phyloP scores from a whole-genome alignment of 2,888 invertebrate genomes.

The Anorthoa munda region DNA sequence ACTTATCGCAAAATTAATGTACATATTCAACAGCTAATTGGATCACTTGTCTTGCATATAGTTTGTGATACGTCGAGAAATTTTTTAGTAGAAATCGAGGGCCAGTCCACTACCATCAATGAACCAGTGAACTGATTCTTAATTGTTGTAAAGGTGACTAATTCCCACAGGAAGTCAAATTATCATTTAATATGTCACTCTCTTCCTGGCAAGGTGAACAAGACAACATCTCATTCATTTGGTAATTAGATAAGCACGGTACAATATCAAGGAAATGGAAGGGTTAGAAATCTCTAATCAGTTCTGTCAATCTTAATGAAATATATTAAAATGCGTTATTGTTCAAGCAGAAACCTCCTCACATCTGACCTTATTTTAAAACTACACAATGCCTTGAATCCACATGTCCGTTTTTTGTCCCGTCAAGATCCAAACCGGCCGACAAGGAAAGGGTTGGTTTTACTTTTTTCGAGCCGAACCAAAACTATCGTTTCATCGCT shows the following conservation, averaged over 20 bases:
- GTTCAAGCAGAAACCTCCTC: slow-evolving; percentile 86
- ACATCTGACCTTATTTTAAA: slow-evolving; percentile 83
- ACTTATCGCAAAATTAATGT: not conserved
- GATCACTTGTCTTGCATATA: not conserved
- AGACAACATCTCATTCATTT: slow-evolving; percentile 57
- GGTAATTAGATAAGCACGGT: slow-evolving; percentile 61
- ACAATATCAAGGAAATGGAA: slow-evolving; percentile 73
- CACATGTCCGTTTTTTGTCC: slow-evolving; percentile 85
- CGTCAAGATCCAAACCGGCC: slow-evolving; percentile 82
- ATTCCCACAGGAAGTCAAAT: slow-evolving; percentile 46
- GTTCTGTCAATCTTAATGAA: slow-evolving; percentile 89
- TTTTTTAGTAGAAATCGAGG: not conserved
- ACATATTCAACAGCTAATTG: not conserved
- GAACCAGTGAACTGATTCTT: slow-evolving; percentile 8
- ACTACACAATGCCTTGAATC: slow-evolving; percentile 83
- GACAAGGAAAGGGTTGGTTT: slow-evolving; percentile 88
- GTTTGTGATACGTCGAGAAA: not conserved
- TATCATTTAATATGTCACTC: slow-evolving; percentile 52
- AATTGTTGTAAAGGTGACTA: not conserved
- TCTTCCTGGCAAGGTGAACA: slow-evolving; percentile 59
- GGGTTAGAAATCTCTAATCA: slow-evolving; percentile 83
- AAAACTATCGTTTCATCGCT: slow-evolving; percentile 85
- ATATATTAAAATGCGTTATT: slow-evolving; percentile 88
- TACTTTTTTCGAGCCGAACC: slow-evolving; percentile 77
- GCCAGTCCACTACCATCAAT: not conserved